Conservation (phyloP, 2,113 vertebrate species). For the Sinocyclocheilus maitianheensis region DNA sequence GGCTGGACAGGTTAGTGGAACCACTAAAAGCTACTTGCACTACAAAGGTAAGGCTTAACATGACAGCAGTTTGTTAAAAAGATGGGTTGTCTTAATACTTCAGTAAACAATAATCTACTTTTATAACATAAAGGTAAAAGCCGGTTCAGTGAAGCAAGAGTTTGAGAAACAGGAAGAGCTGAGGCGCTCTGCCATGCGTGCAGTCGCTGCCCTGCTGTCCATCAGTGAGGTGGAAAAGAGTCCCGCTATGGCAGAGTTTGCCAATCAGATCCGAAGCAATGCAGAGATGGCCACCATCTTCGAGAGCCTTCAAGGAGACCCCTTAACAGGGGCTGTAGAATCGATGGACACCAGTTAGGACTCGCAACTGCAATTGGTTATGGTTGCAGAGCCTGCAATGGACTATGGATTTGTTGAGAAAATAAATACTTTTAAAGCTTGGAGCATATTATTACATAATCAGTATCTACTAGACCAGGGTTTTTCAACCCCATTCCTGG, state of each 20-base stretch:
- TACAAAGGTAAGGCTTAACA: constrained; percentile 79
- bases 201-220: constrained; percentile 89
- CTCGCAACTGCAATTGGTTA: too few relatives aligned
- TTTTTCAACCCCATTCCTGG: too few relatives aligned
- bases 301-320: constrained; percentile 89
- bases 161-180: constrained; percentile 97
- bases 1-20: constrained; percentile 87
- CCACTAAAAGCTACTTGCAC: constrained; percentile 90
- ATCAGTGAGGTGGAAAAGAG: constrained; percentile 89
- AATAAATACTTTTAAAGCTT: constrained; percentile 6
- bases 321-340: constrained; percentile 69
- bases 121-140: constrained; percentile 84
- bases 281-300: constrained; percentile 87
- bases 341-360: constrained; percentile 87
- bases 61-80: not conserved
- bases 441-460: not conserved
- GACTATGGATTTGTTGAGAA: not conserved
- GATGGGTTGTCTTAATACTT: constrained; percentile 69
- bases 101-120: not conserved
- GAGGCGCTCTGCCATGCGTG: constrained; percentile 91
- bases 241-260: constrained; percentile 87
- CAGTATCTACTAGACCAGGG: too few relatives aligned
- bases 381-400: not conserved
- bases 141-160: constrained; percentile 94
- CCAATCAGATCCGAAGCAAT: constrained; percentile 85